These are phyloP conservation scores for Tipula unca DNA, from an alignment of 2,888 invertebrate species.

Conservation along the genomic window DNA sequence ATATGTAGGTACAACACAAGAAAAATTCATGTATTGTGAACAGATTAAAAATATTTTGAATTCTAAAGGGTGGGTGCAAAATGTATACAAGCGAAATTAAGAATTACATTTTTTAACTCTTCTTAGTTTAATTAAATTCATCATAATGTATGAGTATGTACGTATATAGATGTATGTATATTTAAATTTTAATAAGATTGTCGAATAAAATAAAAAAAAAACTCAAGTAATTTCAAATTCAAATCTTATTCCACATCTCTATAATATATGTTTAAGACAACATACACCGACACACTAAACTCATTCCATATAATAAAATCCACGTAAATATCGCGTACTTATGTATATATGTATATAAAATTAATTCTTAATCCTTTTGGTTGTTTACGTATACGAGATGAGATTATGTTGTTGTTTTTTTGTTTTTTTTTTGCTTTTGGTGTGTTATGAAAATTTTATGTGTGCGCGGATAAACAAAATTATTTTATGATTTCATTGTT, in stretches of 20 bases:
- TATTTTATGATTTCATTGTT: background rate
- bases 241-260: background rate
- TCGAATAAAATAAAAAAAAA: background rate
- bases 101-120: background rate
- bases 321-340: background rate
- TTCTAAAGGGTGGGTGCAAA: background rate
- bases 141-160: background rate
- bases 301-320: background rate
- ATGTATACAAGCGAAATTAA: background rate
- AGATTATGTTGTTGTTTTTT: no score
- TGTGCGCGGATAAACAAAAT: background rate
- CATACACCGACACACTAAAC: background rate
- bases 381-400: background rate
- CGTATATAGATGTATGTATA: background rate
- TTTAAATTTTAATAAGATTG: background rate
- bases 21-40: background rate
- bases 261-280: background rate
- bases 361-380: background rate
- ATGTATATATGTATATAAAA: background rate
- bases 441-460: background rate
- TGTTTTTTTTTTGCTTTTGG: background rate
- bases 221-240: background rate
- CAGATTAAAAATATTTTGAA: background rate
- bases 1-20: background rate
- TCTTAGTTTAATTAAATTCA: background rate